Percentiles rank a stretch among this genome's conserved stretches.
Conservation (phyloP, 2,113 vertebrate species). For the Chrysochloris asiatica region DNA sequence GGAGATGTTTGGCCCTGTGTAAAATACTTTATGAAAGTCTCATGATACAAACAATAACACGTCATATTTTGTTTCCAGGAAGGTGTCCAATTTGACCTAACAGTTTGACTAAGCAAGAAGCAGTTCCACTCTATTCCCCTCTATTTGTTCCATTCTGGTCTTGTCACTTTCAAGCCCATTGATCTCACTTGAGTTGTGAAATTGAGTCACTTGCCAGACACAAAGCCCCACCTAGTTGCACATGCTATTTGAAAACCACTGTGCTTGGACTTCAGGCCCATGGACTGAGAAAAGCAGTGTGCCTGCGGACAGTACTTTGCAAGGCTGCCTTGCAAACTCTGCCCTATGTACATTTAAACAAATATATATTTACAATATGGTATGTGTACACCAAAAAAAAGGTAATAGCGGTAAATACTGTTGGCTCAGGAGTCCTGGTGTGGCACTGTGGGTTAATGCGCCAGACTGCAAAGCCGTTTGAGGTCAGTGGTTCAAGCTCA, state of each 20-base stretch:
- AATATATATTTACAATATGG: too few relatives aligned
- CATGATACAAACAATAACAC: not conserved
- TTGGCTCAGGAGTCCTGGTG: too few relatives aligned
- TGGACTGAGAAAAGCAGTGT: too few relatives aligned
- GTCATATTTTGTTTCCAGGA: conserved; percentile 12
- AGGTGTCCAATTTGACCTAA: not conserved
- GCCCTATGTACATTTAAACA: too few relatives aligned
- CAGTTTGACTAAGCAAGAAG: not conserved
- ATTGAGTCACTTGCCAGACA: not conserved
- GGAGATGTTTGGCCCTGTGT: not conserved
- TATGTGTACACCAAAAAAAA: too few relatives aligned
- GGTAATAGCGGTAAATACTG: too few relatives aligned
- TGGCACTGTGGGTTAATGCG: too few relatives aligned
- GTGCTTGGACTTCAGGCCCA: too few relatives aligned
- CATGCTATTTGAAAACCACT: conserved; percentile 5
- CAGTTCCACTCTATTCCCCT: not conserved
- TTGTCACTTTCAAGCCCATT: not conserved
- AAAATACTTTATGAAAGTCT: conserved; percentile 19
- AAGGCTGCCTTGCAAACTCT: too few relatives aligned
- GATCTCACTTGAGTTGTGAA: not conserved
- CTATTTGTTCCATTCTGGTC: not conserved
- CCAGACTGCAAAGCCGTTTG: too few relatives aligned
- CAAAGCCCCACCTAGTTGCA: not conserved
- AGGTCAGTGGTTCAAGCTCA: too few relatives aligned
- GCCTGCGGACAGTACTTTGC: too few relatives aligned